Evolutionary conservation across 2,113 vertebrate species (phyloP), one percentile per base, ranked within the genome.

Genomic region (Cepphus grylle): DNA sequence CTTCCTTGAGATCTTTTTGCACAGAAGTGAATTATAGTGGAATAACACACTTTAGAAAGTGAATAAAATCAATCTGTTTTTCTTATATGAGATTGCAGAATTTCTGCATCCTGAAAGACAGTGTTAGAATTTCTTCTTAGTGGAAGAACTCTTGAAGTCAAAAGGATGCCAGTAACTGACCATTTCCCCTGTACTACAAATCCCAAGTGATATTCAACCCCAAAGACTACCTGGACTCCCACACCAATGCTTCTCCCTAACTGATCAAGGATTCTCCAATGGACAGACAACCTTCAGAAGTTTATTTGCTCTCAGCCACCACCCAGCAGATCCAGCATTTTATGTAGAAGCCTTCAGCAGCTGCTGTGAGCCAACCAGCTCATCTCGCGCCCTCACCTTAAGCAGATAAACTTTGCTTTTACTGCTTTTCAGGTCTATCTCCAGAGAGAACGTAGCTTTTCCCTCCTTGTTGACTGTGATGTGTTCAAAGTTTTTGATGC

Each of bases 341-440:
- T 11, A 12, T 23, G 34, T 3, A 58, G 65, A 66, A 88, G 29
- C 15, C 47, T 29, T 38, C 21, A 58, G 45, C 7, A 14, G 15
- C 65, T 61, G n/a, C 62, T 70, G 11, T 23, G 55, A 82, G 36
- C 36, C 71, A 49, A 10, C 45, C 45, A 76, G 12, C 36, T 50
- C 69, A 52, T 55, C 21, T 81, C 1, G 5, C 22, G 16, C 26
- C 7, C 97, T 98, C 93, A 99, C 99, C 98, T 99, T 99, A 36
- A 97, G 99, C 83, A 99, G 89, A 83, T 98, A 99, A 96, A 99
- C 97, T 59, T 97, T 99, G 97, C 98, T 98, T 17, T 79, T 93
- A 1, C 94, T 90, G 38, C 98, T 97, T 96, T 98, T 99, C 81
- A 99, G 98, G 30, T 98, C 97, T 98, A 99, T 98, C 91, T 99